phyloP scores from a whole-genome alignment of 2,797 vertebrate species.

The Crenichthys baileyi region DNA sequence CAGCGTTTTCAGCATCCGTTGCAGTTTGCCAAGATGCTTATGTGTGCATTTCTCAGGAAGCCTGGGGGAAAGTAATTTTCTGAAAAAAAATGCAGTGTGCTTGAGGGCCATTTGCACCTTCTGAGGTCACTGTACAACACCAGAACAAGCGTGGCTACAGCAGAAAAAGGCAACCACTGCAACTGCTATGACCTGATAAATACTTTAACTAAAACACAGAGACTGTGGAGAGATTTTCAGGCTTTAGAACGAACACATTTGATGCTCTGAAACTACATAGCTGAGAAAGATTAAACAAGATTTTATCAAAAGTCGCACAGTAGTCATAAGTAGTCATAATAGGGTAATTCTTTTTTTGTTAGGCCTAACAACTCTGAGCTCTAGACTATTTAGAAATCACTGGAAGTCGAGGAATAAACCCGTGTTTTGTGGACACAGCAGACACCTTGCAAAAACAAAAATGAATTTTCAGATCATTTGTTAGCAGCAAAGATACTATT shows the following conservation, averaged over 20 bases:
- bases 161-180: background rate
- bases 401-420: background rate
- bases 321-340: no score
- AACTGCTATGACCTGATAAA: slow-evolving; percentile 8
- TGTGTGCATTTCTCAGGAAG: slow-evolving; percentile 53
- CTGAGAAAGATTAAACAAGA: background rate
- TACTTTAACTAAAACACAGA: background rate
- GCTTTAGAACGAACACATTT: background rate
- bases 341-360: background rate
- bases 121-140: background rate
- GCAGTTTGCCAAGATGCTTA: slow-evolving; percentile 67
- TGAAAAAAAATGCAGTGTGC: slow-evolving; percentile 30
- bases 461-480: background rate
- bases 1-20: slow-evolving; percentile 50
- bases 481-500: background rate
- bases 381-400: background rate
- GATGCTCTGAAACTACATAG: background rate
- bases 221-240: background rate
- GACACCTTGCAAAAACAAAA: no score
- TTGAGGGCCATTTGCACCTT: slow-evolving; percentile 22
- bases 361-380: background rate
- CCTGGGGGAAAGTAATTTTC: slow-evolving; percentile 56
- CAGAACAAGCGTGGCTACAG: background rate
- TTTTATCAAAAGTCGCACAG: background rate
- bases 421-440: background rate